A percentile compares a stretch with the other conserved stretches of the same genome.
These are phyloP conservation scores for Alauda arvensis DNA, from an alignment of 2,797 vertebrate species.

Conservation along the genomic window DNA sequence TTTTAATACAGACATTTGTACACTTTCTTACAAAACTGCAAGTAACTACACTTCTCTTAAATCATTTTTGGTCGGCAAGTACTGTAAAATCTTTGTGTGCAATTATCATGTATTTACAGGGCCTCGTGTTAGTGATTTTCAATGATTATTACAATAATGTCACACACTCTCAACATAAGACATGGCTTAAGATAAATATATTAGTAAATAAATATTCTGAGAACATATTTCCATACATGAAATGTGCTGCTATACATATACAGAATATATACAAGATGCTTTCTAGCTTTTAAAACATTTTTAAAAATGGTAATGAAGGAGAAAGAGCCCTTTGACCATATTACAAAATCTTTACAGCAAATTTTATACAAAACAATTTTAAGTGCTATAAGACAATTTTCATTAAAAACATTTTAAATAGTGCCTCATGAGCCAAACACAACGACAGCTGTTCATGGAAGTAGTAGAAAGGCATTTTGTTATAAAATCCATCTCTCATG, in stretches of 20 bases:
- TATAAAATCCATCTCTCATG: conserved; percentile 31
- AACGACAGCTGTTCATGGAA: conserved; percentile 49
- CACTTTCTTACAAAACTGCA: conserved; percentile 99
- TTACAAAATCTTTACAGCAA: conserved; percentile 89
- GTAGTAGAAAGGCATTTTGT: conserved; percentile 63
- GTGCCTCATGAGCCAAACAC: conserved; percentile 87
- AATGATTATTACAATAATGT: conserved; percentile 85
- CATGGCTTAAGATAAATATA: conserved; percentile 99
- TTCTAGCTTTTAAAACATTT: conserved; percentile 89
- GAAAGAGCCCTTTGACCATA: conserved; percentile 86
- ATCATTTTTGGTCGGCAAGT: conserved; percentile 98
- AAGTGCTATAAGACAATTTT: conserved; percentile 88
- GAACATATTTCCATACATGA: conserved; percentile 99
- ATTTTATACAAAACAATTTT: conserved; percentile 89
- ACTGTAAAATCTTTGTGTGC: conserved; percentile 95
- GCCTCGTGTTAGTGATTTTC: conserved; percentile 95
- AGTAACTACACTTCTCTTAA: conserved; percentile 89
- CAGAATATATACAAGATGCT: conserved; percentile 95
- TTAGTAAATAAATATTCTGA: conserved; percentile 99
- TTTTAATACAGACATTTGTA: conserved; percentile 93
- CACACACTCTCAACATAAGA: conserved; percentile 96
- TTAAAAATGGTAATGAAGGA: conserved; percentile 86
- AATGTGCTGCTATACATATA: conserved; percentile 98
- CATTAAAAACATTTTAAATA: conserved; percentile 84
- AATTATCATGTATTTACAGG: conserved; percentile 98